Evolutionary conservation across 2,113 vertebrate genomes (phyloP), one percentile per base, ranked within the genome.

Genomic region (Eudyptes chrysolophus): DNA sequence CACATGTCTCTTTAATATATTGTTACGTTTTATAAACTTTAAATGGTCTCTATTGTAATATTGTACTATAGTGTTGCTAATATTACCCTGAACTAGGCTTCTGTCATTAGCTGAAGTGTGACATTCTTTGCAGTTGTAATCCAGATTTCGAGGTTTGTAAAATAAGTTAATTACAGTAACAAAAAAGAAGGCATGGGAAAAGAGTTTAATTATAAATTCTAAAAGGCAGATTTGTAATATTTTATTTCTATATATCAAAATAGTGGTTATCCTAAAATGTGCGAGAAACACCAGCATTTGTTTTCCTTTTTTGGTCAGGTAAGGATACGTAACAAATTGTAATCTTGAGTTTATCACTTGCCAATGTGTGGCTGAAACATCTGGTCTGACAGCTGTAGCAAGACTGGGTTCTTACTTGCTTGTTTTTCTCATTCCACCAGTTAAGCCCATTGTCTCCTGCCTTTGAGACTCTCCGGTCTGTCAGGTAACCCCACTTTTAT

Each of bases 1-100:
- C 91, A 84, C 11, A 51, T 94, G 89, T 84, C 36, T 93, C 40
- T 84, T 86, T 89, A 84, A 97, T 94, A 84, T 82, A 93, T 92
- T 80, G 52, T 96, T 97, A 83, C 89, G 68, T 94, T 88, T 92
- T 96, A 95, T 75, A 83, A 94, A 89, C 36, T 90, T 89, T 94
- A 79, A 96, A 93, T 94, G 57, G 88, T 84, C 83, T 95, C 90
- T 54, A 22, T 51, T 81, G 71, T 71, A 78, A 70, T 92, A 93
- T 88, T 97, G 95, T 80, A 92, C 78, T 5, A 1, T 18, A 54
- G 83, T 93, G 89, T 95, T 92, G 69, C 66, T 97, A 97, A 87
- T 92, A 82, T 89, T 93, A 88, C 30, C 86, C 91, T 89, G 82
- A 83, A 46, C 87, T 92, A 80, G 57, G 54, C 76, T 96, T 79